Conservation (phyloP, 37 sponge, comb jelly and placozoan genomes). For the Crambe crambe region DNA sequence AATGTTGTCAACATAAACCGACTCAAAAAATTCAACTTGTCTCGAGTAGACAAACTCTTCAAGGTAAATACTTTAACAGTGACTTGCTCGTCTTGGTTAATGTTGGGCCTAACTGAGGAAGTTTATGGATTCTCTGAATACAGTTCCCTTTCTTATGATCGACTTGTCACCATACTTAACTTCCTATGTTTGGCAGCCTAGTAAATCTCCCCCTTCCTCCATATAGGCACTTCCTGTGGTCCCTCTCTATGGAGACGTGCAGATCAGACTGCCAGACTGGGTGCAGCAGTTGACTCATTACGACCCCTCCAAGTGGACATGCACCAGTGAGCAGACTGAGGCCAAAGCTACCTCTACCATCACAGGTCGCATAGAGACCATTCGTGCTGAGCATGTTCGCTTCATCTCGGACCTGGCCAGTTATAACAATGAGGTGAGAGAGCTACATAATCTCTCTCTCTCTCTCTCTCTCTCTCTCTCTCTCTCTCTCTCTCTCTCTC, state of each 20-base stretch:
- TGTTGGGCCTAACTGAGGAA: too few species aligned
- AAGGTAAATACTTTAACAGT: conserved; percentile 53
- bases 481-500: conserved; percentile 43
- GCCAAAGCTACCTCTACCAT: conserved; percentile 83
- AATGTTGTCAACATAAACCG: conserved; percentile 88
- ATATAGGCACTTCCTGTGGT: conserved; percentile 88
- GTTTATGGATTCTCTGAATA: too few species aligned
- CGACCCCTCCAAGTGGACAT: conserved; percentile 94
- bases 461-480: conserved; percentile 36
- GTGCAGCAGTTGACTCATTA: conserved; percentile 78
- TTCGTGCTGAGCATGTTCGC: conserved; percentile 85
- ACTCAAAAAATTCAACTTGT: conserved; percentile 81
- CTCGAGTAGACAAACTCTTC: conserved; percentile 86
- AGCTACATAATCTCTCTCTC: background rate
- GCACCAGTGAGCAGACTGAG: conserved; percentile 88
- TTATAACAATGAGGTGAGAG: conserved; percentile 87
- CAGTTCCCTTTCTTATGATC: background rate
- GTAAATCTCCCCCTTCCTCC: background rate
- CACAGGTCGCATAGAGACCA: conserved; percentile 67
- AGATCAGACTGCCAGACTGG: conserved; percentile 81
- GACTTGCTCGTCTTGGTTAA: too few species aligned
- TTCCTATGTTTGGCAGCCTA: too few species aligned
- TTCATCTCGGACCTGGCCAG: conserved; percentile 86
- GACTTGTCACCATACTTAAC: background rate
- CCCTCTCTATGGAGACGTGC: conserved; percentile 96